Base-by-base conservation (phyloP, 2,888 invertebrate species). In the Hermaeophaga mercurialis region DNA sequence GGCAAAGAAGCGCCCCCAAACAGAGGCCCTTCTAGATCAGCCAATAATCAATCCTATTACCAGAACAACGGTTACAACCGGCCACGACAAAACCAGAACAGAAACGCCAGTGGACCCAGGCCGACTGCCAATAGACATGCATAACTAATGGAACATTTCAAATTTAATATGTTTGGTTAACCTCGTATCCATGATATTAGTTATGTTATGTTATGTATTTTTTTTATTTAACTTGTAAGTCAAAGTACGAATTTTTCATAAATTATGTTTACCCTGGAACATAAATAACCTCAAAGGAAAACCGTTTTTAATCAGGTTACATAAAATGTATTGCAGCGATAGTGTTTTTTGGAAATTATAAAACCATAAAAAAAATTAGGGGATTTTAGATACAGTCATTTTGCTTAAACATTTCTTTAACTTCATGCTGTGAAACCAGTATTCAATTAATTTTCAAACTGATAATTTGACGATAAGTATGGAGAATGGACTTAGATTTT, bases 21-120 rank as follows among this genome's bases (percentile, higher is more conserved):
- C 43, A 58, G 68, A 17, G 65, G 63, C 3, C 59, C 66, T 8
- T 56, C 66, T 11, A 64, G 68, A 50, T 61, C 66, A 19, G 66
- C 62, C 46, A 59, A 56, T 41, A 69, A 72, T 34, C 75, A 76
- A 58, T 69, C 72, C 36, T 76, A 72, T 59, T 75, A 74, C 56
- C 71, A 74, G 57, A 75, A 77, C 64, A 75, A 75, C 63, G 74
- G 73, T 55, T 72, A 66, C 60, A 70, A 68, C 62, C 63, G 73
- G 54, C 72, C 72, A 52, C 69, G 71, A 61, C 70, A 59, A 47
- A 62, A 63, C 18, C 64, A 64, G 54, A 59, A 64, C 18, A 62
- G 66, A 24, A 68, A 63, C 53, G 73, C 71, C 63, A 73, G 69
- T 65, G 74, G 72, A 43, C 71, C 73, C 52, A 60, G 64, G 46